Evolutionary conservation across 2,797 vertebrate species (phyloP).

Genomic region (Oreortyx pictus): DNA sequence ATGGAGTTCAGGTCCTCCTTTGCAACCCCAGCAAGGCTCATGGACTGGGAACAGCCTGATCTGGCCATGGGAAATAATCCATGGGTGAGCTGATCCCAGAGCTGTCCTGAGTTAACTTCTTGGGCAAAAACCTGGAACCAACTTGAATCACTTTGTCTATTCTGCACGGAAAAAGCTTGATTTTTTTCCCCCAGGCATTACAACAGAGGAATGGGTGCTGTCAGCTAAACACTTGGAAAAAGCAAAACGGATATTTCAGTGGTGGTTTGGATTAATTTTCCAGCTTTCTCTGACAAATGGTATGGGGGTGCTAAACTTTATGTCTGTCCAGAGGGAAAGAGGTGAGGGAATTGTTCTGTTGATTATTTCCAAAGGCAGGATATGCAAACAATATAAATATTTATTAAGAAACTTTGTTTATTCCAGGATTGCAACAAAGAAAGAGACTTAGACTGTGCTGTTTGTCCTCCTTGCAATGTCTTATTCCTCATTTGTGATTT

Average conservation of each 20-base stretch:
- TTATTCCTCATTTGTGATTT: constrained; percentile 27
- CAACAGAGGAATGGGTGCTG: neutral
- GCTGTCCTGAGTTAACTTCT: neutral
- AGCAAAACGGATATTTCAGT: neutral
- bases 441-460: constrained; percentile 32
- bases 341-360: neutral
- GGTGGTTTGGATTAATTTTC: neutral
- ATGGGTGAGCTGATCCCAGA: neutral
- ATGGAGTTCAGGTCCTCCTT: neutral
- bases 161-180: neutral
- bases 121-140: neutral
- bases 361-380: constrained; percentile 38
- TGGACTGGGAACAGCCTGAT: neutral
- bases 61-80: neutral
- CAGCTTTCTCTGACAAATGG: neutral
- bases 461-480: constrained; percentile 55
- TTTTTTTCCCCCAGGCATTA: neutral
- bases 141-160: neutral
- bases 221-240: neutral
- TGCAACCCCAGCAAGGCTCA: neutral
- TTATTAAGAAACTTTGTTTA: constrained; percentile 67
- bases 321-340: constrained; percentile 2
- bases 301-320: neutral
- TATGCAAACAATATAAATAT: constrained; percentile 70
- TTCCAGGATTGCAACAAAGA: constrained; percentile 61